A percentile compares a stretch with the other conserved stretches of the same genome.
Evolutionary conservation across 2,797 vertebrate genomes (phyloP).

Genomic region (Enteromius afrohamiltoni): DNA sequence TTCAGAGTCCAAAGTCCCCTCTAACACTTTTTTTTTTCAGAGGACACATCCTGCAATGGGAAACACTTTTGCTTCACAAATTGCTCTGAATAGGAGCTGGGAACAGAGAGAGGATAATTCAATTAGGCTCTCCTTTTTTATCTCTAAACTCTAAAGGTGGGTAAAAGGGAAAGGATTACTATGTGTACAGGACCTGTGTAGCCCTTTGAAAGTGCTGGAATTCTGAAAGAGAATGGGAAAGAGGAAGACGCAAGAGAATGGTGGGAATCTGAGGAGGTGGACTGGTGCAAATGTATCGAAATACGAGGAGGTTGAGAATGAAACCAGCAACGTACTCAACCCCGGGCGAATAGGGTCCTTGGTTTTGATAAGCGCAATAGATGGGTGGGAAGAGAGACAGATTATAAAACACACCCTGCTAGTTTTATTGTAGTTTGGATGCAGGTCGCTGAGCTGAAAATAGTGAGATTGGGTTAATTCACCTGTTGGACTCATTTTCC

Average conservation of each 20-base stretch:
- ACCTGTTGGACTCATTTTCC: background rate
- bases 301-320: slow-evolving; percentile 13
- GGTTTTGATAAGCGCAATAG: slow-evolving; percentile 26
- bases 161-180: slow-evolving; percentile 80
- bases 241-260: slow-evolving; percentile 73
- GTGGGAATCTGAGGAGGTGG: slow-evolving; percentile 32
- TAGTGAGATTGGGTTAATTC: slow-evolving; percentile 32
- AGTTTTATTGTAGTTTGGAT: slow-evolving; percentile 47
- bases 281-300: background rate
- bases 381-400: slow-evolving; percentile 11
- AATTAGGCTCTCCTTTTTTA: slow-evolving; percentile 79
- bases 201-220: slow-evolving; percentile 76
- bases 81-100: slow-evolving; percentile 81
- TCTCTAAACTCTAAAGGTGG: slow-evolving; percentile 75
- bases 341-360: background rate
- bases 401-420: slow-evolving; percentile 45
- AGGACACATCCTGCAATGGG: slow-evolving; percentile 82
- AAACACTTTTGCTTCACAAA: slow-evolving; percentile 94
- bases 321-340: slow-evolving; percentile 10
- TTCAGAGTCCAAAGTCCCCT: slow-evolving; percentile 84
- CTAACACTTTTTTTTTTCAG: slow-evolving; percentile 66
- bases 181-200: slow-evolving; percentile 82
- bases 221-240: slow-evolving; percentile 70
- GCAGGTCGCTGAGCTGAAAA: slow-evolving; percentile 55
- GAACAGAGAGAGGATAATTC: slow-evolving; percentile 85